Evolutionary conservation across 2,797 vertebrate species (phyloP).

Genomic region (Sardinella longiceps): DNA sequence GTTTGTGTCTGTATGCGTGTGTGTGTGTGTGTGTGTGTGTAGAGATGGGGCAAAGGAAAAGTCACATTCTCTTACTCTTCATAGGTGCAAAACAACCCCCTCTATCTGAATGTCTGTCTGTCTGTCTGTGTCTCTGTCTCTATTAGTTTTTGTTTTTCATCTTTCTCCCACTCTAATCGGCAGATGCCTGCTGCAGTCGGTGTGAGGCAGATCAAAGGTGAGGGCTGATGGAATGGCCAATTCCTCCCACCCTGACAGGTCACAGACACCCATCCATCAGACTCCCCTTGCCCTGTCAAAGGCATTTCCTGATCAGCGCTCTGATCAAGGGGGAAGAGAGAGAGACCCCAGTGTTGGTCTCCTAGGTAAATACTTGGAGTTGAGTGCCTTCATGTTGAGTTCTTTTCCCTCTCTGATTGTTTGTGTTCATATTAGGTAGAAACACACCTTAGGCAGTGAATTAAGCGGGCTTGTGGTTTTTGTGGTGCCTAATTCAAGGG

Average conservation of each 20-base stretch:
- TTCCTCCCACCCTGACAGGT: constrained; percentile 76
- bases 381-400: not conserved
- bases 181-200: constrained; percentile 59
- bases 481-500: not conserved
- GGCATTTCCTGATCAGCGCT: constrained; percentile 80
- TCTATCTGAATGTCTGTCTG: not conserved
- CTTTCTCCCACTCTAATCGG: constrained; percentile 44
- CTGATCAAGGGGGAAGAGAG: constrained; percentile 62
- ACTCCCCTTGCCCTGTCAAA: constrained; percentile 80
- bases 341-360: constrained; percentile 72
- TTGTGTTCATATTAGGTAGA: not conserved
- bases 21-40: not conserved
- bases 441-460: not conserved
- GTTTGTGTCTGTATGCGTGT: not conserved
- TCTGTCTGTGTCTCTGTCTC: not conserved
- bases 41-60: not conserved
- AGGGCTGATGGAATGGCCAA: constrained; percentile 75
- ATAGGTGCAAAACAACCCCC: not conserved
- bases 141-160: constrained; percentile 48
- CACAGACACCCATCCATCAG: constrained; percentile 76
- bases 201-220: constrained; percentile 74
- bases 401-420: not conserved
- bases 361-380: constrained; percentile 53
- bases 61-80: not conserved
- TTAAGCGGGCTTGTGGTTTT: not conserved